These are phyloP conservation scores for Venustaconcha ellipsiformis DNA, from an alignment of 1,140 invertebrate species.

Conservation along the genomic window DNA sequence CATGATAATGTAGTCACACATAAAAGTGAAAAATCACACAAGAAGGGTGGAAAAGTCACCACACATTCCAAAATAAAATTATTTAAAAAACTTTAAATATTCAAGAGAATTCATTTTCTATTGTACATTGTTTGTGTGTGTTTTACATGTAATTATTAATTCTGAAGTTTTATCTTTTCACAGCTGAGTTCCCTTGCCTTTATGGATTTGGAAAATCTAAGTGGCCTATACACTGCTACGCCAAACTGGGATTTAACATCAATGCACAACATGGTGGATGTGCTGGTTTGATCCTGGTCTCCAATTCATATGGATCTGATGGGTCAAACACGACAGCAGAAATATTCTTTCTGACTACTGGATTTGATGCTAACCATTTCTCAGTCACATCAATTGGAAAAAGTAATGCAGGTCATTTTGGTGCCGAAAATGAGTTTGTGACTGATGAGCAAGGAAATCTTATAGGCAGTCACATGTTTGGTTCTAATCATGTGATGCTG, in stretches of 20 bases:
- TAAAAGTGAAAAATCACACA: no score
- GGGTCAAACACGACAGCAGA: conserved; percentile 38
- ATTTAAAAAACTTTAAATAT: no score
- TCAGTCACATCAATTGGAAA: conserved; percentile 17
- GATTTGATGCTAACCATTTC: conserved; percentile 50
- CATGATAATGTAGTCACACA: no score
- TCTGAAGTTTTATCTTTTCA: no score
- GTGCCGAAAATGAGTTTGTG: conserved; percentile 23
- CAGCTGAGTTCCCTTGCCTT: no score
- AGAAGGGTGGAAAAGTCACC: no score
- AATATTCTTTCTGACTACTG: conserved; percentile 35
- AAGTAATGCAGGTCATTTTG: conserved; percentile 44
- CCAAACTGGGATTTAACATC: conserved; percentile 39
- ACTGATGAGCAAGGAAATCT: conserved; percentile 43
- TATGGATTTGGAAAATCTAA: conserved; percentile 48
- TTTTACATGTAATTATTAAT: no score
- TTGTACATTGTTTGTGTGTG: no score
- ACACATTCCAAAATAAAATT: no score
- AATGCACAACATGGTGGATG: conserved; percentile 47
- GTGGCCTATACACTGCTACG: conserved; percentile 46
- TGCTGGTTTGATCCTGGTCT: conserved; percentile 33
- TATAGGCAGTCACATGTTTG: conserved; percentile 40
- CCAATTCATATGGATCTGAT: conserved; percentile 37
- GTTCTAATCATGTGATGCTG: conserved; percentile 40
- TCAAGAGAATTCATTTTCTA: no score